phyloP scores from a whole-genome alignment of 2,797 vertebrate species.

The Syndactyla subalaris region DNA sequence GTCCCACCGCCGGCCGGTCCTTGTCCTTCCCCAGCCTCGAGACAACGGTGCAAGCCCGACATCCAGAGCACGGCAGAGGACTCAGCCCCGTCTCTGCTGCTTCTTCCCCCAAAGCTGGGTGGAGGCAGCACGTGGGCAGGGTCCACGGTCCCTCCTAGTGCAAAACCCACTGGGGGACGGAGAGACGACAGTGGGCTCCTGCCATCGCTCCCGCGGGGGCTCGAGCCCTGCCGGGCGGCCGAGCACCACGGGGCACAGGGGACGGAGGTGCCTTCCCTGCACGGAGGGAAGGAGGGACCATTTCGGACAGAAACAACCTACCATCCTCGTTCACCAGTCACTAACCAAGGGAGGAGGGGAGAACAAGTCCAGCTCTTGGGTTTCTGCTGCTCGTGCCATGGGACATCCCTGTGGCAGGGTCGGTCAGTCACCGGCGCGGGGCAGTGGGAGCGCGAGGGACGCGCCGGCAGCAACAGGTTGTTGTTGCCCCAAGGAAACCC shows the following conservation, averaged over 20 bases:
- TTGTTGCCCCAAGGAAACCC: conserved; percentile 34
- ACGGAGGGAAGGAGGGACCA: conserved; percentile 5
- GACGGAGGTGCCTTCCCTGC: neutral
- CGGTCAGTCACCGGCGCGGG: conserved; percentile 46
- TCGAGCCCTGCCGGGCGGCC: neutral
- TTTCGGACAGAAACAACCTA: conserved; percentile 61
- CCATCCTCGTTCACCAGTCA: conserved; percentile 71
- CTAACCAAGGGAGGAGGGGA: conserved; percentile 39
- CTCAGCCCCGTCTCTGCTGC: neutral
- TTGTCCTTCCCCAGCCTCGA: neutral
- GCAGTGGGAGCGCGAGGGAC: conserved; percentile 27
- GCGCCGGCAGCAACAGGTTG: conserved; percentile 15
- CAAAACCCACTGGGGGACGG: neutral
- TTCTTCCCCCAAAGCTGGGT: neutral
- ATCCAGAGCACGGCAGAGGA: neutral
- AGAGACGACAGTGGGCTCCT: neutral
- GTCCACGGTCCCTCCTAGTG: conserved; percentile 45
- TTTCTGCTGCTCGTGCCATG: neutral
- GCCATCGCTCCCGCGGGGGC: neutral
- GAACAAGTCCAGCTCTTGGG: conserved; percentile 57
- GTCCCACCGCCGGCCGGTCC: fast-evolving
- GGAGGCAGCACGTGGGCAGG: neutral
- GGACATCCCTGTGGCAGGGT: neutral
- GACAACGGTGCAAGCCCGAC: neutral
- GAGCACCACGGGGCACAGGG: neutral